Evolutionary conservation across 2,113 vertebrate genomes (phyloP).

Genomic region (Myodes glareolus): DNA sequence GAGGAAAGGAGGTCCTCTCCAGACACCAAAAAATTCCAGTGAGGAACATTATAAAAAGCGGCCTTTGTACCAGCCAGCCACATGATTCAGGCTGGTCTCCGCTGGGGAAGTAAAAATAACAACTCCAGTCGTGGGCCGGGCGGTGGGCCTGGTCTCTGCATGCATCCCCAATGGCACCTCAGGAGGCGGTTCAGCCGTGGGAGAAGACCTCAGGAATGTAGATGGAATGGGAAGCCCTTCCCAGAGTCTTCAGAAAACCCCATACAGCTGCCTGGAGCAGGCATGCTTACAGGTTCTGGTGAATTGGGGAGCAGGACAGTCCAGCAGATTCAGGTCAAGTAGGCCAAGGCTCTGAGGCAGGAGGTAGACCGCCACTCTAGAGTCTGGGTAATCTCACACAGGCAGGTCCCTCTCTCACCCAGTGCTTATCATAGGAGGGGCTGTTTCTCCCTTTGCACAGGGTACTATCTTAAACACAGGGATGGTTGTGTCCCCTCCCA

Average conservation of each 20-base stretch:
- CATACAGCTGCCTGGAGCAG: neutral
- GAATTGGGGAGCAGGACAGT: neutral
- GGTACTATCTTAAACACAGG: neutral
- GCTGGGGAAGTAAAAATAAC: slow-evolving; percentile 46
- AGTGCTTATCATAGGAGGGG: slow-evolving; percentile 45
- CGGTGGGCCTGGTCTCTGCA: neutral
- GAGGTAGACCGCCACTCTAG: neutral
- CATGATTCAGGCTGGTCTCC: slow-evolving; percentile 36
- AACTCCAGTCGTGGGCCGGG: neutral
- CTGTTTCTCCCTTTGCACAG: neutral
- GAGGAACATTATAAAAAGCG: slow-evolving; percentile 66
- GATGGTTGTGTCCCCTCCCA: neutral
- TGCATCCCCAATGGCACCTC: neutral
- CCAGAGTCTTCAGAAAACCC: neutral
- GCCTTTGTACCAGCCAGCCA: slow-evolving; percentile 59
- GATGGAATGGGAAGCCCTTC: neutral
- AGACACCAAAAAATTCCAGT: slow-evolving; percentile 70
- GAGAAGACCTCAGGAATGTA: neutral
- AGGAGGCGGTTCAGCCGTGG: neutral
- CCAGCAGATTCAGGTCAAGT: neutral
- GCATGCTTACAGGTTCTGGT: neutral
- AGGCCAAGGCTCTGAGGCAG: neutral
- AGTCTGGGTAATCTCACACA: slow-evolving; percentile 46
- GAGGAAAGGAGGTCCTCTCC: slow-evolving; percentile 68
- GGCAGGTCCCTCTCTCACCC: slow-evolving; percentile 35